Evolutionary conservation across 2,888 invertebrate species (phyloP), one percentile per base, ranked within the genome.

Genomic region (Sesia bembeciformis): DNA sequence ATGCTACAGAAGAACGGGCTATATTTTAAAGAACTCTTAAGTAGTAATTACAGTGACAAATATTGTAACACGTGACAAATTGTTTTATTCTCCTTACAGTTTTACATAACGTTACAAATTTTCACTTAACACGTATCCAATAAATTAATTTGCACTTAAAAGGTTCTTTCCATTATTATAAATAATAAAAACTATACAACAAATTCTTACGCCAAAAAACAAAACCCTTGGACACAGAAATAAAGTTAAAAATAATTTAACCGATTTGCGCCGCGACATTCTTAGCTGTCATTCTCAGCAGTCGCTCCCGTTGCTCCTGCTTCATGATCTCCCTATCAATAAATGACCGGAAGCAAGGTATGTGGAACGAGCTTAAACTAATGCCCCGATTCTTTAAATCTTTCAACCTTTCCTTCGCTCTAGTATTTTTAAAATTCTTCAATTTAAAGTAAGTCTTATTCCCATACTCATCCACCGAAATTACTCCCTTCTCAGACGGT

Each of bases 291-390:
- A 53, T 38, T n/a, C 7, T 49, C 38, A 53, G 40, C 23, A 54
- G 42, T 4, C 72, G 70, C 7, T 80, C 71, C 40, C 73, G 64
- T 50, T 68, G 70, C 57, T 84, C 72, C 54, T 75, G 65, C 56
- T 74, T 81, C 72, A 80, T 68, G 53, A 71, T 56, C 63, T 85
- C 84, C 39, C 65, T 60, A 61, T 71, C 78, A 4, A 85, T 78
- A 55, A 86, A 87, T 1, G 88, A 89, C 58, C 72, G 67, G 57
- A 86, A 80, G 63, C 88, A 88, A 4, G 87, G 88, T 54, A 77
- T 64, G 60, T 89, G 88, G 62, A 85, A 88, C 3, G 85, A 78
- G 59, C 85, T 86, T 23, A 86, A 43, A 62, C 85, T 85, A 50
- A 78, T 83, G 0, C 88, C 87, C 54, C 74, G 79, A 3, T 68